Base-by-base conservation (phyloP, 2,888 invertebrate genomes). In the Drosophila koepferae region DNA sequence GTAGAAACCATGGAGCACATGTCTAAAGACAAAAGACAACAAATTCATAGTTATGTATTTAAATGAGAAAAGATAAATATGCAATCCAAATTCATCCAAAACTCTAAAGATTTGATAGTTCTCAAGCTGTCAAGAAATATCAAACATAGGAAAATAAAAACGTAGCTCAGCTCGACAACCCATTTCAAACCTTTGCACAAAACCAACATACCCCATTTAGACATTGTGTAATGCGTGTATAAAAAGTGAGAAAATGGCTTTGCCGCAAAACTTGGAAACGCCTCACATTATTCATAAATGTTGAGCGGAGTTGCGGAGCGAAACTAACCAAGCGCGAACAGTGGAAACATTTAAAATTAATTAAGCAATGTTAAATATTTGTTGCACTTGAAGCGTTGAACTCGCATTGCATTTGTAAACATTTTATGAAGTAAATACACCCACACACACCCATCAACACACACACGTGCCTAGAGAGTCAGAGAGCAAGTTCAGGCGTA, bases 221-320 rank as follows among this genome's bases (percentile, higher is more conserved):
- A 2, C 0, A 20, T 14, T 53, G 9, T 8, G 20, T 16, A 53
- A 20, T 38, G 55, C 10, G 49, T 18, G 10, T 34, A 18, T 3
- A 34, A 34, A 34, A 51, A 51, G 49, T 34, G 28, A 53, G 63
- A 59, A 44, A 66, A 51, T 54, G 67, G 53, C 53, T 59, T 23
- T 74, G 71, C 77, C 69, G 71, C 75, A 85, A 81, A 88, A 88
- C 82, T 88, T 88, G 89, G 77, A 81, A 89, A 83, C 80, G 82
- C 83, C 78, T 72, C 77, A 80, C 87, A 89, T 88, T 80, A 89
- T 82, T 88, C 82, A 88, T 85, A 85, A 87, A 85, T 77, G 70
- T 71, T 61, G 66, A 66, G 71, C 54, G 60, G 41, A 58, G 63
- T 23, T 2, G 40, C 12, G 43, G 31, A 40, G 38, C 40, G 43